These are phyloP conservation scores for Microctenopoma lineatum DNA, from an alignment of 2,797 vertebrate species.

Conservation along the genomic window DNA sequence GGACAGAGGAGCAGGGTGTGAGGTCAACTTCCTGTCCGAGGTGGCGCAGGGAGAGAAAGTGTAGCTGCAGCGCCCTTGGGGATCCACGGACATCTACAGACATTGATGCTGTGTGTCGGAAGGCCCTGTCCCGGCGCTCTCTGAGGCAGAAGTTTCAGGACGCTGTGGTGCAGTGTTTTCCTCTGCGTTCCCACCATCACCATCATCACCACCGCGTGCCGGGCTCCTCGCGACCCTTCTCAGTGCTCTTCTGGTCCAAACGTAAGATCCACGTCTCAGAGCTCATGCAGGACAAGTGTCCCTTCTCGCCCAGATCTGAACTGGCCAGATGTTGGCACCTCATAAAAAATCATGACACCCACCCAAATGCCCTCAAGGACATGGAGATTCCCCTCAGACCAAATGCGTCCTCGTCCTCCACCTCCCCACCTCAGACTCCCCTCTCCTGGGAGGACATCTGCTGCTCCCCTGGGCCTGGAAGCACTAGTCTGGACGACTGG, in stretches of 20 bases:
- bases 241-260: constrained; percentile 90
- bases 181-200: constrained; percentile 89
- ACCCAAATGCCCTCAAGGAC: constrained; percentile 79
- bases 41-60: constrained; percentile 89
- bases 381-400: constrained; percentile 79
- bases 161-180: constrained; percentile 94
- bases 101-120: constrained; percentile 86
- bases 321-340: constrained; percentile 95
- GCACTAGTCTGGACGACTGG: constrained; percentile 85
- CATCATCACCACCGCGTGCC: constrained; percentile 75
- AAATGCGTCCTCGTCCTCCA: constrained; percentile 53
- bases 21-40: constrained; percentile 81
- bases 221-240: constrained; percentile 71
- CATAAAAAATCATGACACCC: constrained; percentile 89
- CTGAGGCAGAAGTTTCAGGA: constrained; percentile 96
- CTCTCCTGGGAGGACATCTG: constrained; percentile 84
- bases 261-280: constrained; percentile 96
- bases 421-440: constrained; percentile 74
- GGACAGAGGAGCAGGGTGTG: constrained; percentile 64
- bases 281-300: constrained; percentile 95
- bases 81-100: constrained; percentile 80
- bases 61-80: constrained; percentile 86
- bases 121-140: constrained; percentile 89
- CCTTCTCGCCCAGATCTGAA: constrained; percentile 93
- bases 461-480: constrained; percentile 83